Base-by-base conservation (phyloP, 2,797 vertebrate genomes). In the Tapirus indicus region DNA sequence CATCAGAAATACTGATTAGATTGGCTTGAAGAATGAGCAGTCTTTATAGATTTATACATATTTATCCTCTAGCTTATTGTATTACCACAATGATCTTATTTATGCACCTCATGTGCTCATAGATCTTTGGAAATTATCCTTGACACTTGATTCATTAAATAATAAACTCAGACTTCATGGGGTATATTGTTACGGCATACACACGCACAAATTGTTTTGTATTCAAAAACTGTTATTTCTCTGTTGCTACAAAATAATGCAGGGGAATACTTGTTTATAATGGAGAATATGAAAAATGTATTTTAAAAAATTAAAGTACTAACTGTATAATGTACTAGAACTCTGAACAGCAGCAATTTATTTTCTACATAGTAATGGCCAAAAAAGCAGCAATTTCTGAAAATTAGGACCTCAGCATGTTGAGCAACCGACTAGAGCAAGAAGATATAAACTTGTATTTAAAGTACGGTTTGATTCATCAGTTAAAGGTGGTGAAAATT, bases 21-120 rank as follows among this genome's bases (percentile, higher is more conserved):
- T 62, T 93, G 74, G 29, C 27, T 75, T 93, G 54, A 97, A 25
- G 10, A 72, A 80, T 74, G 58, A 90, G 14, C 35, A 84, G 12
- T 87, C 89, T 66, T 93, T 75, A 92, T 52, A 77, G 84, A 93
- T 89, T 83, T 88, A 87, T 72, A 91, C 93, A 88, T 94, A 94
- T 93, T 89, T 95, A 38, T 98, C 71, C 35, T 49, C 3, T 20
- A 58, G 25, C 25, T 62, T 91, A 91, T 92, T 75, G 49, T 64
- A 88, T 93, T 94, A 41, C 2, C 18, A 38, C 91, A 82, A 91
- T 89, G 9, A 6, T 66, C 23, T 80, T 74, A 87, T 56, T 95
- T 92, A 74, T 88, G 41, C 32, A 84, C 72, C 4, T 5, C 21
- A 64, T 71, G 47, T 49, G 2, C 35, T 92, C 38, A 83, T 25